Evolutionary conservation across 2,113 vertebrate genomes (phyloP).

Genomic region (Sorex fumeus): DNA sequence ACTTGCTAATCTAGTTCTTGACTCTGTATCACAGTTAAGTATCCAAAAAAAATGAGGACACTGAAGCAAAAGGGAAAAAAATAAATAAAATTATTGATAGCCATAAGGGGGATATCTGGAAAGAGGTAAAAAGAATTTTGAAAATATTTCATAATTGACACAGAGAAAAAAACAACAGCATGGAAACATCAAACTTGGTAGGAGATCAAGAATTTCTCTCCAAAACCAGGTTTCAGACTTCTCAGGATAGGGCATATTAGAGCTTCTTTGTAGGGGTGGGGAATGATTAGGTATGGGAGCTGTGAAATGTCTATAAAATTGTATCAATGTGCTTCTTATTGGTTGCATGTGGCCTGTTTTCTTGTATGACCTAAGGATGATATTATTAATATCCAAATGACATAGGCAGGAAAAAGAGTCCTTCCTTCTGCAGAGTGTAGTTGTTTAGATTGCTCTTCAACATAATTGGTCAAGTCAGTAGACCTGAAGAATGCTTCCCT

Average conservation of each 20-base stretch:
- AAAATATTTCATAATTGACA: not conserved
- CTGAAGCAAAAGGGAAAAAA: not conserved
- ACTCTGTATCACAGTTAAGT: not conserved
- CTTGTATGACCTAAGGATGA: no score
- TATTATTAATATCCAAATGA: no score
- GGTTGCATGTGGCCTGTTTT: no score
- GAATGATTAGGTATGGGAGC: no score
- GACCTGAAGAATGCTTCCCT: not conserved
- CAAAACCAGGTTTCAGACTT: not conserved
- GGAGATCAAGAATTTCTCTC: not conserved
- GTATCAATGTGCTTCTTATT: no score
- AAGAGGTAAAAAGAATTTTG: not conserved
- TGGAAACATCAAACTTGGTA: not conserved
- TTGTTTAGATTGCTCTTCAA: not conserved
- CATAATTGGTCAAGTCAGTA: not conserved
- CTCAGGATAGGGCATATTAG: not conserved
- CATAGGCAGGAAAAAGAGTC: no score
- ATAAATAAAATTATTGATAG: slow-evolving; percentile 1
- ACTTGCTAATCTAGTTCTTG: slow-evolving; percentile 11
- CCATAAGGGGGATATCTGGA: not conserved
- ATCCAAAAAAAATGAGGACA: slow-evolving; percentile 11
- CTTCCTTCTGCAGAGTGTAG: no score
- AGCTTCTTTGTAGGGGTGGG: rapidly evolving
- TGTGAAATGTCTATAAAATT: no score
- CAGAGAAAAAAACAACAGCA: no score